Base-by-base conservation (phyloP, 2,888 invertebrate genomes). In the Drosophila borborema region DNA sequence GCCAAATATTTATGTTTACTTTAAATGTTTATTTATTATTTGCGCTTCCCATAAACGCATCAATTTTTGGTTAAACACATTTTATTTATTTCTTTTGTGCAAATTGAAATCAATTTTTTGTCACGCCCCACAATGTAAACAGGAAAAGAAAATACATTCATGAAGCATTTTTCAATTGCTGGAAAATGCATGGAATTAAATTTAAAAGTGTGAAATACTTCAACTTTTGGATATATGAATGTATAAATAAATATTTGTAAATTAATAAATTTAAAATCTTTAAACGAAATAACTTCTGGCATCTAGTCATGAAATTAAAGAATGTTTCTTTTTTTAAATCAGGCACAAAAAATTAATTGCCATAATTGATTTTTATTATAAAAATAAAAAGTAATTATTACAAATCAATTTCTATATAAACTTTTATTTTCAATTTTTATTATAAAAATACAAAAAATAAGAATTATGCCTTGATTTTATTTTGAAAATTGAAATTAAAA, bases 21-120 rank as follows among this genome's bases (percentile, higher is more conserved):
- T 20, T 8, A 41, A 41, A 36, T 53, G 53, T 59, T 49, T 45
- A 51, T 62, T 53, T 62, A 12, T 55, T 20, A 31, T 43, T 38
- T 20, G 6, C 40, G 2, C 31, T 31, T 12, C 4, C 45, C 53
- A 45, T n/a, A 20, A 54, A 54, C 34, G n/a, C 2, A 45, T 3
- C 20, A 28, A 55, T 54, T 51, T 46, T 63, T 12, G 38, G 36
- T 14, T 14, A 41, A 9, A 45, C 34, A 4, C 12, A 18, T 59
- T 20, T 43, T 62, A n/a, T 36, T 46, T 16, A 46, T 38, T 63
- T 31, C 43, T 40, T 49, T 56, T 31, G 28, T 9, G 16, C 16
- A 23, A 40, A 36, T 36, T 49, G 41, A 18, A 23, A 41, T 6
- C 5, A 49, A 4, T 31, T 43, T 58, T 68, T 68, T 23, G n/a